Evolutionary conservation across 2,888 invertebrate species (phyloP).

Genomic region (Cantharis flavilabris): DNA sequence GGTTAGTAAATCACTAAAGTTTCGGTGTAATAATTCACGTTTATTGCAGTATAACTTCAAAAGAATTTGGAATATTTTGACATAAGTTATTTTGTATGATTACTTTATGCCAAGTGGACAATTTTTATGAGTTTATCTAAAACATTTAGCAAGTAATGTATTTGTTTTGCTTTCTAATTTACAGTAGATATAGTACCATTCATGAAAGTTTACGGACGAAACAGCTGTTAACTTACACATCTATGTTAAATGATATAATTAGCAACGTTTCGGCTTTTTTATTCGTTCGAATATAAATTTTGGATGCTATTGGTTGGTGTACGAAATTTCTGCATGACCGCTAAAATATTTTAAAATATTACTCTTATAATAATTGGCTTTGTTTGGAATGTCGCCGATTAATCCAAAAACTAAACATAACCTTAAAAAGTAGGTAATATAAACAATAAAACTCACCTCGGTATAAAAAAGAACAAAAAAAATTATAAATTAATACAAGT

Average conservation of each 20-base stretch:
- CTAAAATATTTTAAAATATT: too few species aligned
- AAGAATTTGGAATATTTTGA: conserved; percentile 24
- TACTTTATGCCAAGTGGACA: conserved; percentile 22
- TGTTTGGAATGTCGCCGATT: not conserved
- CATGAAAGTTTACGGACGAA: conserved; percentile 18
- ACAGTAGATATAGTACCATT: conserved; percentile 11
- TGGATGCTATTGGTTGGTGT: not conserved
- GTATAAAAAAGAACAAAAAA: not conserved
- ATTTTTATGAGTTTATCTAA: conserved; percentile 15
- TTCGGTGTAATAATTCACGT: conserved; percentile 2
- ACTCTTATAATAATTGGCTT: too few species aligned
- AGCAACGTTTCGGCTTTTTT: not conserved
- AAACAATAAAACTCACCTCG: not conserved
- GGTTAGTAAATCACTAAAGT: conserved; percentile 2
- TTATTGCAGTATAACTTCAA: conserved; percentile 15
- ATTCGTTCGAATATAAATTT: not conserved
- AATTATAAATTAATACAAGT: not conserved
- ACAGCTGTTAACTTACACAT: conserved; percentile 22
- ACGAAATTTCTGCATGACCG: not conserved
- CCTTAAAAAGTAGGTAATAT: not conserved
- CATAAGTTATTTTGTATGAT: conserved; percentile 13
- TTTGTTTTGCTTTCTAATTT: conserved; percentile 21
- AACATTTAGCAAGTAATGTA: conserved; percentile 15
- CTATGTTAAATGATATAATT: conserved; percentile 17
- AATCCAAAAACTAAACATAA: not conserved